Conservation (phyloP, 2,888 invertebrate genomes). For the Lasioglossum pauxillum region DNA sequence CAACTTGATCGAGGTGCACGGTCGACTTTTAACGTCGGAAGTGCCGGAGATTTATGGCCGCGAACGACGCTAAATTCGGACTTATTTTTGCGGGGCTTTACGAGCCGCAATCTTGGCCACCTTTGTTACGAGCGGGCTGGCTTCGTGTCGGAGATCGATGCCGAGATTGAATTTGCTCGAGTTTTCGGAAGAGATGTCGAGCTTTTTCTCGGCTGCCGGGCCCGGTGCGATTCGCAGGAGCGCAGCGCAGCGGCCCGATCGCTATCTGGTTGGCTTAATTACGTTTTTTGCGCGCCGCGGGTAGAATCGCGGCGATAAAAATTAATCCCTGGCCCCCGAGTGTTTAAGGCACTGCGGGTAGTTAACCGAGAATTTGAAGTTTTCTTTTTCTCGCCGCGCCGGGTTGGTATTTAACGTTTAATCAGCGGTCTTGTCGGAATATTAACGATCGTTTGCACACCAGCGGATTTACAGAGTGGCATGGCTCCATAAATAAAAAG, state of each 20-base stretch:
- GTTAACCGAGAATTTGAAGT: neutral
- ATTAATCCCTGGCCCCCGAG: neutral
- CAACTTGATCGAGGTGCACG: conserved; percentile 45
- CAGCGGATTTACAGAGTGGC: neutral
- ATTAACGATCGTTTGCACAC: neutral
- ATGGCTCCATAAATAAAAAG: neutral
- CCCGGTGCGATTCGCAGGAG: too few species aligned
- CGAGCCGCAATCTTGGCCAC: conserved; percentile 50
- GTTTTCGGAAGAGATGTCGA: neutral
- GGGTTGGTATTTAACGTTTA: neutral
- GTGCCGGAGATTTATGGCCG: conserved; percentile 54
- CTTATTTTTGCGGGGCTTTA: conserved; percentile 51
- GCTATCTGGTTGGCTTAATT: neutral
- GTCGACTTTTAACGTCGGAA: conserved; percentile 61
- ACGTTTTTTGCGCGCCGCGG: neutral
- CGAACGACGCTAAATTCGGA: conserved; percentile 55
- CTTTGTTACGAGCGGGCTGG: conserved; percentile 43
- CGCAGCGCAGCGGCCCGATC: neutral
- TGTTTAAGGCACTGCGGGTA: neutral
- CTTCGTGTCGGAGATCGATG: conserved; percentile 21
- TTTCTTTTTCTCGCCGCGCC: neutral
- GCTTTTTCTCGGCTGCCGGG: neutral
- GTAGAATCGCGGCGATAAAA: neutral
- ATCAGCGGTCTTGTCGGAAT: neutral
- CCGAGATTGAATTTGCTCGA: conserved; percentile 27